phyloP scores from a whole-genome alignment of 2,113 vertebrate species.

The Pimephales promelas region DNA sequence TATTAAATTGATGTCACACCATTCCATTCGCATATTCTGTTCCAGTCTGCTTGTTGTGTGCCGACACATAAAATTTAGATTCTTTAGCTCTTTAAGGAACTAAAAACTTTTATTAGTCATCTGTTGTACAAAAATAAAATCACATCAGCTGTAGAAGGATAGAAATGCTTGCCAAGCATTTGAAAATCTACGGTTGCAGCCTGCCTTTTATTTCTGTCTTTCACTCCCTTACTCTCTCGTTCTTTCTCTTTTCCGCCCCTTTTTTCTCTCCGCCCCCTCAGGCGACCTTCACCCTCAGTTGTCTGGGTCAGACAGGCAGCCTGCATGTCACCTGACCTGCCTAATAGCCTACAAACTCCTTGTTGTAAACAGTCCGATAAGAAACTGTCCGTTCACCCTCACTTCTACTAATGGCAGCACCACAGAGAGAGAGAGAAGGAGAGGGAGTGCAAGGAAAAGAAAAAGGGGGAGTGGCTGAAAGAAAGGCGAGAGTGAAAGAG shows the following conservation, averaged over 20 bases:
- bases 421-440: constrained; percentile 10
- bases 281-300: constrained; percentile 57
- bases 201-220: neutral
- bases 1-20: too few relatives aligned
- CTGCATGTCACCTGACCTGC: constrained; percentile 70
- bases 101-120: neutral
- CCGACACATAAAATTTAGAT: too few relatives aligned
- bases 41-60: too few relatives aligned
- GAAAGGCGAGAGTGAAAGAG: neutral
- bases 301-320: constrained; percentile 71
- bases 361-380: constrained; percentile 76
- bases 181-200: constrained; percentile 22
- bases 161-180: constrained; percentile 9
- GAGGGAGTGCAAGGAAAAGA: neutral
- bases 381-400: constrained; percentile 67
- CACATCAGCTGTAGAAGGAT: neutral
- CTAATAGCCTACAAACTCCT: constrained; percentile 69
- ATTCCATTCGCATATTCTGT: too few relatives aligned
- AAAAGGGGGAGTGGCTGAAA: neutral
- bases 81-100: neutral
- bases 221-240: neutral
- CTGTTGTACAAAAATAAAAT: neutral
- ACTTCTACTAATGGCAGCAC: constrained; percentile 13
- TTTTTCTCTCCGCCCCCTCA: neutral
- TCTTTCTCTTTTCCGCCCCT: constrained; percentile 15